Evolutionary conservation across 2,113 vertebrate genomes (phyloP).

Genomic region (Syngnathus floridae): DNA sequence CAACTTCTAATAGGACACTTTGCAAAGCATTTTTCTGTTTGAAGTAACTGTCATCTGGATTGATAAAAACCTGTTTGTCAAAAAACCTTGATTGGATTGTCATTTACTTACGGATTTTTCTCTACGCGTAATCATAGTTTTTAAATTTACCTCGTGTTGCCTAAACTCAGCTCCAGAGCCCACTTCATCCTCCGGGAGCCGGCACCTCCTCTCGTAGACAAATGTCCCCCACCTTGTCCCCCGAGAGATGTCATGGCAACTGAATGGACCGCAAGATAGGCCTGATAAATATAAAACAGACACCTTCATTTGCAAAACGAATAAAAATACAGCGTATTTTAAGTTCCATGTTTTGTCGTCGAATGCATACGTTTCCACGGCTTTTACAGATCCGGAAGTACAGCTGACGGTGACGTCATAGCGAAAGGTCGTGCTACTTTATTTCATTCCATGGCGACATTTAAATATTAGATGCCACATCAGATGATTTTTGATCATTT

Average conservation of each 20-base stretch:
- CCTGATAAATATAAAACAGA: slow-evolving; percentile 18
- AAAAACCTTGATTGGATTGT: no score
- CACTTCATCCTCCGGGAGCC: slow-evolving; percentile 68
- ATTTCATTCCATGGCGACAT: no score
- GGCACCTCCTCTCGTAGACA: slow-evolving; percentile 64
- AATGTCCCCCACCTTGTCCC: slow-evolving; percentile 64
- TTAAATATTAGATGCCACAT: no score
- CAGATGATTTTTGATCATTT: background rate
- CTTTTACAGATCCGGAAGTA: background rate
- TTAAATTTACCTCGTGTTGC: slow-evolving; percentile 63
- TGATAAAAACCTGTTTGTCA: no score
- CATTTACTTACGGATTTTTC: no score
- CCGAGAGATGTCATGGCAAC: slow-evolving; percentile 70
- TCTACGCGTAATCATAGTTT: background rate
- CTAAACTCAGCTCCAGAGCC: slow-evolving; percentile 70
- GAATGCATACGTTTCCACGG: background rate
- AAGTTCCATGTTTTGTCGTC: background rate
- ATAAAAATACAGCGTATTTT: background rate
- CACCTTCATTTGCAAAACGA: background rate
- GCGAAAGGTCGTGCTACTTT: no score
- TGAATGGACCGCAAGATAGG: slow-evolving; percentile 14
- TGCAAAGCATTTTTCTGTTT: no score
- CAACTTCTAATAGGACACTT: no score
- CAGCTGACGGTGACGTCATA: no score
- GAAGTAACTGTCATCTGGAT: no score